Evolutionary conservation across 2,797 vertebrate species (phyloP).

Genomic region (Selene dorsalis): DNA sequence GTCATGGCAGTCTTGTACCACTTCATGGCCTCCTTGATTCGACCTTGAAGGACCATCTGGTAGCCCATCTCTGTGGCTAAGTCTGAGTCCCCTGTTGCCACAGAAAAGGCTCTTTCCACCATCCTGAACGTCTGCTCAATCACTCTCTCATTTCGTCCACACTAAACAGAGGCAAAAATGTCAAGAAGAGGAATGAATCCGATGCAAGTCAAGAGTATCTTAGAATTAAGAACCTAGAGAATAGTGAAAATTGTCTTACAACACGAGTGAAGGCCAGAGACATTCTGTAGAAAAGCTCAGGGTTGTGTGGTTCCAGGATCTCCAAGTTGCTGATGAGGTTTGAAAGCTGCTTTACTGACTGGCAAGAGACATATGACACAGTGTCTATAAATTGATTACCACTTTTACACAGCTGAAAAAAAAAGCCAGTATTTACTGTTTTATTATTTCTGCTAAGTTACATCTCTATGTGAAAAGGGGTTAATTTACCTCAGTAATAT

Average conservation of each 20-base stretch:
- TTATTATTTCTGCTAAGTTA: constrained; percentile 3
- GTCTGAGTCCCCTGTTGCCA: constrained; percentile 86
- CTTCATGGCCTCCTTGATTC: constrained; percentile 90
- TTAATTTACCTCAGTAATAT: constrained; percentile 87
- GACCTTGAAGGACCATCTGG: constrained; percentile 92
- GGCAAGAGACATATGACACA: constrained; percentile 48
- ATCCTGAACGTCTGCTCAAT: constrained; percentile 91
- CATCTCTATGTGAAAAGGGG: not conserved
- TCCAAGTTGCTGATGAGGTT: constrained; percentile 89
- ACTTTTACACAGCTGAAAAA: constrained; percentile 7
- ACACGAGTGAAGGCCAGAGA: constrained; percentile 94
- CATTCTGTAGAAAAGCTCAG: constrained; percentile 89
- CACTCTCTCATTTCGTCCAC: constrained; percentile 91
- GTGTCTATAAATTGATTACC: constrained; percentile 26
- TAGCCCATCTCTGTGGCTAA: constrained; percentile 95
- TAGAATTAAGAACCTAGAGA: not conserved
- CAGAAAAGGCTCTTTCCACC: constrained; percentile 89
- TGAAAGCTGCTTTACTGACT: constrained; percentile 89
- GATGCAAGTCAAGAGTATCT: not conserved
- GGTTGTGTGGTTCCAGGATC: constrained; percentile 89
- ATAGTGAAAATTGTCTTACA: constrained; percentile 81
- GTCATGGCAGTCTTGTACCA: constrained; percentile 94
- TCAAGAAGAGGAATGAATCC: not conserved
- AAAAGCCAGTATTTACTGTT: not conserved
- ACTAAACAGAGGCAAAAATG: constrained; percentile 78